A percentile compares a stretch with the other conserved stretches of the same genome.
phyloP scores from a whole-genome alignment of 2,888 invertebrate species.

The Dryobota labecula region DNA sequence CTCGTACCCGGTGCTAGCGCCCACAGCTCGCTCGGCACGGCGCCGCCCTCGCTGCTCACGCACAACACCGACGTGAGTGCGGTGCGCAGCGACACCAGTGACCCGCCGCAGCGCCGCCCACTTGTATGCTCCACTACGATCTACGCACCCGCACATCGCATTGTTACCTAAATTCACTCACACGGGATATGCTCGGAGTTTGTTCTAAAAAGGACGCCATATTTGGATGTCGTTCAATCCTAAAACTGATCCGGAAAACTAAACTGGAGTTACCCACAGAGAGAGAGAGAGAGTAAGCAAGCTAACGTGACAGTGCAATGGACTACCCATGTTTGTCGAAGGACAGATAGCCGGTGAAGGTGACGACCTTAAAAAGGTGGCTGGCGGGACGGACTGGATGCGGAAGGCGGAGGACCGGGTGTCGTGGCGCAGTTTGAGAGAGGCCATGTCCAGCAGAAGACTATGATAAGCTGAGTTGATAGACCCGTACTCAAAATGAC shows the following conservation, averaged over 20 bases:
- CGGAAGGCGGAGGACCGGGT: neutral
- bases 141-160: slow-evolving; percentile 50
- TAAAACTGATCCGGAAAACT: neutral
- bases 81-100: slow-evolving; percentile 73
- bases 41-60: slow-evolving; percentile 58
- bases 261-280: neutral
- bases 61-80: slow-evolving; percentile 77
- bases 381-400: neutral
- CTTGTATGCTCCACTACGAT: slow-evolving; percentile 73
- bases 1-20: slow-evolving; percentile 68
- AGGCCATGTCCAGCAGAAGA: neutral
- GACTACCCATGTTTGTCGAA: neutral
- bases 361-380: neutral
- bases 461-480: neutral
- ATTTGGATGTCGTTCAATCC: neutral
- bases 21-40: slow-evolving; percentile 67
- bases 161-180: neutral
- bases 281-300: neutral
- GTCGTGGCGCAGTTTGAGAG: too few relatives aligned
- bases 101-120: slow-evolving; percentile 69
- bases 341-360: neutral
- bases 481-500: too few relatives aligned
- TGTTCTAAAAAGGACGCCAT: neutral
- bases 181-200: neutral
- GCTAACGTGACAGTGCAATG: neutral